These are phyloP conservation scores for Nephrotoma flavescens DNA, from an alignment of 2,888 invertebrate species.

Conservation along the genomic window DNA sequence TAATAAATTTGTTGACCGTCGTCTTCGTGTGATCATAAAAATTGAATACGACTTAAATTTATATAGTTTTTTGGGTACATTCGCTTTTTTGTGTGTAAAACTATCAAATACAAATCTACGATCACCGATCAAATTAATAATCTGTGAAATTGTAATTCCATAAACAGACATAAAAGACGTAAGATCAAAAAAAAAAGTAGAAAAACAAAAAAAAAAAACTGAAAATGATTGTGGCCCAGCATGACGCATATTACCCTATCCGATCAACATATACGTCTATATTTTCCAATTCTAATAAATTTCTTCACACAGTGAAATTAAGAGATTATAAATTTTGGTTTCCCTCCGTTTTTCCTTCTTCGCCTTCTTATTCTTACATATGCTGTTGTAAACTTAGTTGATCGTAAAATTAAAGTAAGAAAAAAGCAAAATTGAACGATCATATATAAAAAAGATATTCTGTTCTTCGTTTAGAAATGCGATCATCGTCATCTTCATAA, in stretches of 20 bases:
- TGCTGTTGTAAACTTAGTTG: background rate
- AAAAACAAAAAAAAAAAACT: background rate
- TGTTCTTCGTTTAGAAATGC: background rate
- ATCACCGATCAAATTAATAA: slow-evolving; percentile 1
- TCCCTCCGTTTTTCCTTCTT: background rate
- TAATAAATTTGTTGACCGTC: background rate
- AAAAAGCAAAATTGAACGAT: background rate
- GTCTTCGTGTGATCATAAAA: background rate
- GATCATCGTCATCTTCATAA: background rate
- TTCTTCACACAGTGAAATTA: background rate
- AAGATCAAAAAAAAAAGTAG: background rate
- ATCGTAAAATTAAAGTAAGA: background rate
- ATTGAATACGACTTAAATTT: background rate
- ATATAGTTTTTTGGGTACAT: no score
- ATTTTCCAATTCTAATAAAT: background rate
- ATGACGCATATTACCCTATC: background rate
- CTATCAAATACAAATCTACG: background rate
- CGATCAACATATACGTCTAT: background rate
- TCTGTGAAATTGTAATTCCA: slow-evolving; percentile 3
- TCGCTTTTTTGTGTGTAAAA: no score
- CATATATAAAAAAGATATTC: background rate
- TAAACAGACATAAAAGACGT: background rate
- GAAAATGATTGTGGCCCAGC: background rate
- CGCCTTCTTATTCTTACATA: no score
- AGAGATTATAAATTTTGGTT: background rate